Conservation (phyloP, 1,140 invertebrate genomes). For the Papilio dardanus region DNA sequence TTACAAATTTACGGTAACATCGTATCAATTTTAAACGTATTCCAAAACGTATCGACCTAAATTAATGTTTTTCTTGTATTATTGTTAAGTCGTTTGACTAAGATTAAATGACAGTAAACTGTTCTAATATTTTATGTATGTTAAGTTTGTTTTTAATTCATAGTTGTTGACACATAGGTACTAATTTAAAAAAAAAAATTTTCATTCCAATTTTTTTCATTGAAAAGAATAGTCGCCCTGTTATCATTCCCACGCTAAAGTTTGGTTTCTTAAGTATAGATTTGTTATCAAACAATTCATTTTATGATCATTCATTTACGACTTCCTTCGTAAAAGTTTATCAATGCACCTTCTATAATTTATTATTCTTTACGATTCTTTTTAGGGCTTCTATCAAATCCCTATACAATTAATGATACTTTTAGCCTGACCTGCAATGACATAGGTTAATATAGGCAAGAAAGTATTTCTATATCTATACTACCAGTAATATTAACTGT, state of each 20-base stretch:
- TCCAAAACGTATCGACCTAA: slow-evolving; percentile 5
- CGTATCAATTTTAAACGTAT: background rate
- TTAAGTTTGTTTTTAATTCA: too few species aligned
- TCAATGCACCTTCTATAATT: background rate
- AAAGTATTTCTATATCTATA: too few species aligned
- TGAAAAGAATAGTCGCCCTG: too few species aligned
- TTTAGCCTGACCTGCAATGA: too few species aligned
- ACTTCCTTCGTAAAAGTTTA: background rate
- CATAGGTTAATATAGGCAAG: too few species aligned
- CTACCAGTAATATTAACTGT: too few species aligned
- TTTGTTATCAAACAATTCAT: background rate
- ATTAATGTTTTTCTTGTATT: background rate
- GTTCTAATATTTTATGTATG: too few species aligned
- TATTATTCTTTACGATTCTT: background rate
- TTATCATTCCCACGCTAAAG: background rate
- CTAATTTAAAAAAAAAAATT: too few species aligned
- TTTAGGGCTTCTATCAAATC: too few species aligned
- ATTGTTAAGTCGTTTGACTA: background rate
- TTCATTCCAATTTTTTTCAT: too few species aligned
- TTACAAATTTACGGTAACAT: background rate
- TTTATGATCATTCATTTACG: background rate
- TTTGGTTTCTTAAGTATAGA: background rate
- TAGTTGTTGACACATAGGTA: too few species aligned
- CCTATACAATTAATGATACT: too few species aligned
- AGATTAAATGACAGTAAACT: background rate